Percentiles rank a stretch among this genome's conserved stretches.
These are phyloP conservation scores for Halichondria panicea DNA, from an alignment of 37 sponge, comb jelly and placozoan species.

Conservation along the genomic window DNA sequence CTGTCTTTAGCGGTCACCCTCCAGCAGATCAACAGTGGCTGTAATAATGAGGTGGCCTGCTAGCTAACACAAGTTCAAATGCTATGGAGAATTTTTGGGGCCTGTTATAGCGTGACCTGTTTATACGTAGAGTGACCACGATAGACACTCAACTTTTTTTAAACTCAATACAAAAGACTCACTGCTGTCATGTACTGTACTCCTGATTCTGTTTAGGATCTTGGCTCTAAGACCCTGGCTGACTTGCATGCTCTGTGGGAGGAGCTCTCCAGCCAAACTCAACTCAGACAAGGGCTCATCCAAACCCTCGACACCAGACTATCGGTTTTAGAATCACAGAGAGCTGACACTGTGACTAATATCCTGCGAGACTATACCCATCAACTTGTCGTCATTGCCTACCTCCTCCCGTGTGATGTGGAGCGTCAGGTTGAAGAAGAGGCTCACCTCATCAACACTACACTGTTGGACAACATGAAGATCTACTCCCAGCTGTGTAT, in stretches of 20 bases:
- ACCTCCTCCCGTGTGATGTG: constrained; percentile 46
- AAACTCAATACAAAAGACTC: too few species aligned
- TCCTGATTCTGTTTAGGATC: too few species aligned
- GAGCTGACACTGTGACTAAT: constrained; percentile 5
- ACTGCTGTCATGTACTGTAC: too few species aligned
- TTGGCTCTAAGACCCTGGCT: neutral
- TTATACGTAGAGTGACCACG: too few species aligned
- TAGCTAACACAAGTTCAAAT: too few species aligned
- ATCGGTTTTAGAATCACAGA: constrained; percentile 8
- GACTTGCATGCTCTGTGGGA: constrained; percentile 29
- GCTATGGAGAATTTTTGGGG: too few species aligned
- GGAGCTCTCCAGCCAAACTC: constrained; percentile 6
- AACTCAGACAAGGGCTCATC: constrained; percentile 7
- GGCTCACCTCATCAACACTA: constrained; percentile 44
- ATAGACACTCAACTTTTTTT: too few species aligned
- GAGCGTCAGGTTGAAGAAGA: constrained; percentile 48
- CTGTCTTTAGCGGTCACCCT: too few species aligned
- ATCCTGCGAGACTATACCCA: constrained; percentile 12
- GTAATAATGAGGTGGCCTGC: too few species aligned
- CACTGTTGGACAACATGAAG: constrained; percentile 56
- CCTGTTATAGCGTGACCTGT: too few species aligned
- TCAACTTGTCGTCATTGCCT: constrained; percentile 29
- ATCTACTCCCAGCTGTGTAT: constrained; percentile 25
- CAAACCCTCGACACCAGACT: constrained; percentile 9
- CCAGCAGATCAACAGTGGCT: too few species aligned